Conservation (phyloP, 2,888 invertebrate species). For the Timema podura region DNA sequence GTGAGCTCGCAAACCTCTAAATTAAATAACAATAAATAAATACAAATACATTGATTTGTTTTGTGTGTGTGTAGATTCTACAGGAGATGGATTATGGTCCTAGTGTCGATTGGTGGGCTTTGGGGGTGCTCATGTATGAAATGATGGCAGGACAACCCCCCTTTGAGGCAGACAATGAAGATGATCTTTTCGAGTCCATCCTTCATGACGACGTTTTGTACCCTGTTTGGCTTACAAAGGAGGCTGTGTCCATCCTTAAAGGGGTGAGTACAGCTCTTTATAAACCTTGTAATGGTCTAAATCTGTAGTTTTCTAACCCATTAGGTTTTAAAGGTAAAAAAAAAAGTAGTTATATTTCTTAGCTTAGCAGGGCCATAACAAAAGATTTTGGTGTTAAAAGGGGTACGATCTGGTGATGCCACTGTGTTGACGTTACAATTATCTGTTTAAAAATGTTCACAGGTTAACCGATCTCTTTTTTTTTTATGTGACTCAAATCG, state of each 20-base stretch:
- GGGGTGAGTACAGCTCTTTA: constrained; percentile 41
- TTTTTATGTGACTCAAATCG: no score
- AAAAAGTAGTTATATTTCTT: no score
- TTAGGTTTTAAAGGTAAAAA: no score
- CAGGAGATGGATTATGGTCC: constrained; percentile 90
- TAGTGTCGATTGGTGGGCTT: constrained; percentile 94
- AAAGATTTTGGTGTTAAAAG: no score
- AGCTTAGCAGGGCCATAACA: no score
- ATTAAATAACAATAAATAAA: constrained; percentile 36
- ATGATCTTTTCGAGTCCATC: constrained; percentile 97
- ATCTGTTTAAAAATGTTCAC: no score
- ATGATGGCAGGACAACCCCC: constrained; percentile 99
- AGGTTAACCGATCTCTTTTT: no score
- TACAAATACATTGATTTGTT: not conserved
- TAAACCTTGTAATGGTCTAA: not conserved
- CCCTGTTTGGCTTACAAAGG: constrained; percentile 92
- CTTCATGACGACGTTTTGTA: constrained; percentile 97
- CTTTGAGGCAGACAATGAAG: constrained; percentile 99
- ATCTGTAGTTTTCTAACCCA: not conserved
- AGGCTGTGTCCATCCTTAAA: constrained; percentile 86
- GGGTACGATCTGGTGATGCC: not conserved
- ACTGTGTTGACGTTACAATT: no score
- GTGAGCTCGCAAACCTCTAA: constrained; percentile 37
- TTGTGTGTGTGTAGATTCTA: constrained; percentile 59
- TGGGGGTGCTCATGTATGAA: constrained; percentile 97